These are phyloP conservation scores for Cylindroiulus punctatus DNA, from an alignment of 2,888 invertebrate species.

Conservation along the genomic window DNA sequence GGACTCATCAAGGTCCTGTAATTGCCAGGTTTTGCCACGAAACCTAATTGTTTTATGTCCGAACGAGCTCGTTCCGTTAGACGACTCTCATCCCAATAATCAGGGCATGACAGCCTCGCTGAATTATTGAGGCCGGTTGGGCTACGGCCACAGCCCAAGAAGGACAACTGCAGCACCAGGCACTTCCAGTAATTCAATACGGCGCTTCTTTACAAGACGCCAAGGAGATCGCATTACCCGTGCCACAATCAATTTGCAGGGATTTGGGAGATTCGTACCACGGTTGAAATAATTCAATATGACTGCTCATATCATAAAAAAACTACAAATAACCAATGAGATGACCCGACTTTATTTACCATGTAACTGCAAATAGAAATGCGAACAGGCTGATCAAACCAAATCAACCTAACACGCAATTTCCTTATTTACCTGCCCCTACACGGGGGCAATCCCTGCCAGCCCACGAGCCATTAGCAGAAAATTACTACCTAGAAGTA, in stretches of 20 bases:
- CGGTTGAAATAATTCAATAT: background rate
- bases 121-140: background rate
- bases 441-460: too few species aligned
- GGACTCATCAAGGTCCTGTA: background rate
- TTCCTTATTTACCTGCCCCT: too few species aligned
- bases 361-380: too few species aligned
- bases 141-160: background rate
- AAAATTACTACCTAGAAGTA: too few species aligned
- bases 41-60: slow-evolving; percentile 7
- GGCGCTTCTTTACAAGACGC: background rate
- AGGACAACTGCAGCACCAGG: background rate
- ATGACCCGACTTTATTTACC: too few species aligned
- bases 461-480: too few species aligned
- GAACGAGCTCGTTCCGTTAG: background rate
- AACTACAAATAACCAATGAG: background rate
- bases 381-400: too few species aligned
- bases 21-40: background rate
- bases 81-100: background rate
- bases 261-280: background rate
- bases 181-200: slow-evolving; percentile 1
- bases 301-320: background rate
- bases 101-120: slow-evolving; percentile 14
- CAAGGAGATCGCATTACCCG: slow-evolving; percentile 2
- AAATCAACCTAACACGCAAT: too few species aligned
- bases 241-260: slow-evolving; percentile 8